A percentile compares a stretch with the other conserved stretches of the same genome.
These are phyloP conservation scores for Anoplophora glabripennis DNA, from an alignment of 1,140 invertebrate genomes.

Conservation along the genomic window DNA sequence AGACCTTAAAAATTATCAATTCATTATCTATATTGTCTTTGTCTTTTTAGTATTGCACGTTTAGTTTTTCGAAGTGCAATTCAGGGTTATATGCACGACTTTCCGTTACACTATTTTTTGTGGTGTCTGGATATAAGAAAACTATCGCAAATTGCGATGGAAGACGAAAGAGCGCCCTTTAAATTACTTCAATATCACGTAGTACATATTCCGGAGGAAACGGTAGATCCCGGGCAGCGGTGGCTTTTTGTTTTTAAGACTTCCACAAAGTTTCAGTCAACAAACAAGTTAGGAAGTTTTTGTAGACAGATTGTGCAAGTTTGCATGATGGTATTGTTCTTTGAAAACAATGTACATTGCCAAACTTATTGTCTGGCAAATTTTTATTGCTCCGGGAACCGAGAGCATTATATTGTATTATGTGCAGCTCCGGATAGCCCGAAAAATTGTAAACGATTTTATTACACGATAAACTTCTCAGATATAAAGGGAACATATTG, in stretches of 20 bases:
- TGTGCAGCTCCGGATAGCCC: conserved; percentile 1
- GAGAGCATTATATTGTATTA: conserved; percentile 11
- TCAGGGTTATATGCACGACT: not conserved
- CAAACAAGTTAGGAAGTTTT: conserved; percentile 36
- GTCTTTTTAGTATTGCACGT: too few relatives aligned
- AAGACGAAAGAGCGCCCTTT: too few relatives aligned
- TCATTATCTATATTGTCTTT: too few relatives aligned
- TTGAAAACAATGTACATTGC: conserved; percentile 35
- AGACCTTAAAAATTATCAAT: too few relatives aligned
- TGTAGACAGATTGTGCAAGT: conserved; percentile 37
- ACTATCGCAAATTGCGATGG: not conserved
- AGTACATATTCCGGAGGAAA: conserved; percentile 18
- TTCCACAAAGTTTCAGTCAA: conserved; percentile 30
- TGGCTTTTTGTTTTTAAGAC: conserved; percentile 18
- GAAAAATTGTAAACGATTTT: conserved; percentile 10
- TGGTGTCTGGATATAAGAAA: not conserved
- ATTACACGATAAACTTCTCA: not conserved
- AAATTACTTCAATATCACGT: too few relatives aligned
- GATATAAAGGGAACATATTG: too few relatives aligned
- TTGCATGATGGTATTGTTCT: conserved; percentile 37
- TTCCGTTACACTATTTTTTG: not conserved
- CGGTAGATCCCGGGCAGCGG: conserved; percentile 8
- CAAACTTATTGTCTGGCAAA: conserved; percentile 34
- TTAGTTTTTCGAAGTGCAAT: not conserved
- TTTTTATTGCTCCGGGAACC: conserved; percentile 31